Conservation (phyloP, 2,888 invertebrate genomes). For the Crematogaster levior region DNA sequence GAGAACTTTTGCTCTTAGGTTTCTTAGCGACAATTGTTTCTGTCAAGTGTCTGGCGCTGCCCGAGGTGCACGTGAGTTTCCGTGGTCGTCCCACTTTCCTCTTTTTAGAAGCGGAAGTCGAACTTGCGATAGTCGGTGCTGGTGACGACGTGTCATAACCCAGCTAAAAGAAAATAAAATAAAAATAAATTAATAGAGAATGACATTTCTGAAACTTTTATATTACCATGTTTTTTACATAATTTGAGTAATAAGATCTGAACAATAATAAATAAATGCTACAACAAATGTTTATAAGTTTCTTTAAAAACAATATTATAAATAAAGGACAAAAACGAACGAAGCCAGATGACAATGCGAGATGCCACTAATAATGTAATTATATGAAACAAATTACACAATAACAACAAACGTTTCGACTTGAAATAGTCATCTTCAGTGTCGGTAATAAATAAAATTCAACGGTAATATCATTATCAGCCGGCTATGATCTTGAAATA, state of each 20-base stretch:
- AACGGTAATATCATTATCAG: too few species aligned
- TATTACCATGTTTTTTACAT: not conserved
- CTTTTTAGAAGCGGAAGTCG: conserved; percentile 88
- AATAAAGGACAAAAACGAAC: too few species aligned
- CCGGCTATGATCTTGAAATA: too few species aligned
- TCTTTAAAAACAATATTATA: too few species aligned
- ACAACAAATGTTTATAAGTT: too few species aligned
- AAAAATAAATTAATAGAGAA: not conserved
- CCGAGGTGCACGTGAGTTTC: conserved; percentile 88
- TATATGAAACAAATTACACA: too few species aligned
- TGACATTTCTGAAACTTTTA: not conserved
- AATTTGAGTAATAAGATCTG: not conserved
- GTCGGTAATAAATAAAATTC: too few species aligned
- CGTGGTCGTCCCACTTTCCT: conserved; percentile 94
- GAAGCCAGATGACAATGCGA: too few species aligned
- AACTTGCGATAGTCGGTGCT: conserved; percentile 75
- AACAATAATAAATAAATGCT: not conserved
- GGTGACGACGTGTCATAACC: conserved; percentile 80
- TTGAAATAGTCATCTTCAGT: too few species aligned
- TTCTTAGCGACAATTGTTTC: conserved; percentile 95
- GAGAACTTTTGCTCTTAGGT: conserved; percentile 89
- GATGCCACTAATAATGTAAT: too few species aligned
- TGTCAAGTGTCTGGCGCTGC: conserved; percentile 88
- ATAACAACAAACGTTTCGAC: too few species aligned
- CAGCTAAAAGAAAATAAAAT: conserved; percentile 61